Evolutionary conservation across 2,797 vertebrate genomes (phyloP).

Genomic region (Rhynchotus rufescens): DNA sequence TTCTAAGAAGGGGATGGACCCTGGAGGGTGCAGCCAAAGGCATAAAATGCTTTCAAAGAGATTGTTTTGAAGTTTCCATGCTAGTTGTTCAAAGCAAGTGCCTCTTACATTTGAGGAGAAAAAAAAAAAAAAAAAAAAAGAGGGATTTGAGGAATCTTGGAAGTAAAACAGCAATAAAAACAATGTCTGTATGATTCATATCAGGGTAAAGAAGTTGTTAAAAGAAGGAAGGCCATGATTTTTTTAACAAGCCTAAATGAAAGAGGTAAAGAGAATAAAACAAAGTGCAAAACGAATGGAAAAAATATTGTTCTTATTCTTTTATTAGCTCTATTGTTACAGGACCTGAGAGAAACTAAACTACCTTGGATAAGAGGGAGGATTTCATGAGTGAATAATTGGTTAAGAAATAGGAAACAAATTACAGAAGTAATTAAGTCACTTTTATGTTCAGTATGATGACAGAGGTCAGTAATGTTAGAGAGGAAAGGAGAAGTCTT

Average conservation of each 20-base stretch:
- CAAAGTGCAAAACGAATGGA: background rate
- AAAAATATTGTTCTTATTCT: background rate
- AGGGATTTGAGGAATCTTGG: background rate
- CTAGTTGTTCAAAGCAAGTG: background rate
- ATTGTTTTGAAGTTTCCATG: background rate
- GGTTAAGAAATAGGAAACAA: background rate
- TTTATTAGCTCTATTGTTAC: background rate
- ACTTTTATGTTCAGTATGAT: background rate
- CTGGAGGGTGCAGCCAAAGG: background rate
- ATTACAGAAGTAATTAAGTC: background rate
- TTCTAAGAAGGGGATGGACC: background rate
- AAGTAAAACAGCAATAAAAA: background rate
- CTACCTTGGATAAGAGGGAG: background rate
- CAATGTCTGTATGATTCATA: background rate
- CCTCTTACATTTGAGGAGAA: background rate
- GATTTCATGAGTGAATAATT: background rate
- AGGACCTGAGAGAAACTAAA: background rate
- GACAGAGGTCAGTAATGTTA: background rate
- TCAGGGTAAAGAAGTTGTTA: background rate
- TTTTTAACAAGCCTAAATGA: background rate
- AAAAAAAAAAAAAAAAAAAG: background rate
- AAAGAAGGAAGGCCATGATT: background rate
- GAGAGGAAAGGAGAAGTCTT: background rate
- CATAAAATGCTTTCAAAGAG: background rate
- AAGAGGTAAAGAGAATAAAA: background rate